Conservation (phyloP, 35 echinoderm and acorn worm genomes). For the Nesometra sesokonis region DNA sequence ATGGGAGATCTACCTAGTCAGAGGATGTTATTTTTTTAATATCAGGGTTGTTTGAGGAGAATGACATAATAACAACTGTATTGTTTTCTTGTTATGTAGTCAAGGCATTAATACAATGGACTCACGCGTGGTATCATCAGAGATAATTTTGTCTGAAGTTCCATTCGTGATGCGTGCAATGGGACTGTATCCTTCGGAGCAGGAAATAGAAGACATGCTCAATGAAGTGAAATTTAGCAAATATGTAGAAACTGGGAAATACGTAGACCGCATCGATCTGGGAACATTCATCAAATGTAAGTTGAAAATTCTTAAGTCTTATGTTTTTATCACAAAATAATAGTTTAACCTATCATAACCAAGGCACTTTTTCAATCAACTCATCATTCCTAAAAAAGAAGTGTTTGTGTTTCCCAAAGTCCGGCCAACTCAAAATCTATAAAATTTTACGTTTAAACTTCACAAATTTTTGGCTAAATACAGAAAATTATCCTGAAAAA, state of each 20-base stretch:
- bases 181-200: slow-evolving; percentile 91
- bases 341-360: too few species aligned
- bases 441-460: too few species aligned
- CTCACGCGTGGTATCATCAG: slow-evolving; percentile 41
- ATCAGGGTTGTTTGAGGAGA: too few species aligned
- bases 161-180: slow-evolving; percentile 98
- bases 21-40: too few species aligned
- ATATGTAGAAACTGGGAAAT: slow-evolving; percentile 91
- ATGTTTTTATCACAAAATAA: not conserved
- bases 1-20: too few species aligned
- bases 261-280: slow-evolving; percentile 61
- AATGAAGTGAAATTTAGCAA: slow-evolving; percentile 96
- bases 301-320: not conserved
- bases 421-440: too few species aligned
- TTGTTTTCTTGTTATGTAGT: slow-evolving; percentile 51
- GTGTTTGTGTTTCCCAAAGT: too few species aligned
- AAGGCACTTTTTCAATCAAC: too few species aligned
- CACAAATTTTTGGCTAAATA: too few species aligned
- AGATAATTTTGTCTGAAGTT: slow-evolving; percentile 75
- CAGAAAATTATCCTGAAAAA: too few species aligned
- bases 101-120: slow-evolving; percentile 95
- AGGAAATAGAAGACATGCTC: slow-evolving; percentile 95
- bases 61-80: too few species aligned
- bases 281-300: slow-evolving; percentile 94
- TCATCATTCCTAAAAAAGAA: too few species aligned